These are phyloP conservation scores for Drosophila paucipuncta DNA, from an alignment of 2,888 invertebrate genomes.

Conservation along the genomic window DNA sequence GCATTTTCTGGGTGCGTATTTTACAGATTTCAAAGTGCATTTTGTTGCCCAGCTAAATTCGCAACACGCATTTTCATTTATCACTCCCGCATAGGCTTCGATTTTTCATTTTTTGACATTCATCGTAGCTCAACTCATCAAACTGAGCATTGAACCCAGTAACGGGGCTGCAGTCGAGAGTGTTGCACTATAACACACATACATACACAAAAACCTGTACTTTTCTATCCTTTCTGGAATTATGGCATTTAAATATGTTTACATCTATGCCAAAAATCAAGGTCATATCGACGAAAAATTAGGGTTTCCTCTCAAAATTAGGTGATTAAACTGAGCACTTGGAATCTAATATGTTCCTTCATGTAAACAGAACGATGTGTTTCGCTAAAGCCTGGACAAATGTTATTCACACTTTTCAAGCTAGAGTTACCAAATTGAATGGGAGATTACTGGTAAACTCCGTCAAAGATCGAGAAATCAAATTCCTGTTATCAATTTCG, in stretches of 20 bases:
- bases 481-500: background rate
- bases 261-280: background rate
- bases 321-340: background rate
- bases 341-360: background rate
- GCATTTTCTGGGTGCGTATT: conserved; percentile 33
- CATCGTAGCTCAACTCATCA: background rate
- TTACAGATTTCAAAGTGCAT: background rate
- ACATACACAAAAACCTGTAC: background rate
- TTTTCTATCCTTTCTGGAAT: background rate
- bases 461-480: background rate
- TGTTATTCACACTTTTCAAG: background rate
- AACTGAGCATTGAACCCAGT: background rate
- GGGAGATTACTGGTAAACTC: background rate
- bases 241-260: background rate
- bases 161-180: background rate
- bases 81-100: background rate
- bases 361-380: background rate
- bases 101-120: background rate
- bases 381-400: background rate
- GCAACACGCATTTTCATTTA: background rate
- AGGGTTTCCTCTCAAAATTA: background rate
- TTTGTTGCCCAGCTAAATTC: background rate
- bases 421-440: background rate
- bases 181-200: background rate
- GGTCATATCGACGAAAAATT: background rate